Evolutionary conservation across 2,113 vertebrate genomes (phyloP), one percentile per base, ranked within the genome.

Genomic region (Nannobrachium achirus): DNA sequence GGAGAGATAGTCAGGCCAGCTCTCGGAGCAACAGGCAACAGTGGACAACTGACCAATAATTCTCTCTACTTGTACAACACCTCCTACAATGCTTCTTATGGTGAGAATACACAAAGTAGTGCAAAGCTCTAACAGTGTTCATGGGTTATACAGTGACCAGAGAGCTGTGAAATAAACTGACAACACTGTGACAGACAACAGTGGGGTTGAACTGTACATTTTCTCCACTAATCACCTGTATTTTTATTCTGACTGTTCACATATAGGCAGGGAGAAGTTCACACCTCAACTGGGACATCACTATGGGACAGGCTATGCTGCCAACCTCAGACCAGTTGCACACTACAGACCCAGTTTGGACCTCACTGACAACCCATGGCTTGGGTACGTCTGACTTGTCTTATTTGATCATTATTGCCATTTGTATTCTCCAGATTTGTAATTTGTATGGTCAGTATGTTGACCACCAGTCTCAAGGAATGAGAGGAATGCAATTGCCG

Each of bases 321-420:
- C 80, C 55, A 89, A 87, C 71, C 79, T 81, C 16, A 85, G 80
- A 60, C 84, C 82, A 7, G 84, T 65, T 42, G 7, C 86, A 4
- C 73, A 58, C 72, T 82, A 88, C 75, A 80, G 33, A 6, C 75
- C 84, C 66, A 74, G 71, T 57, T 50, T 81, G 49, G 71, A 78
- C 40, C 57, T 33, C 52, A 63, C 2, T 51, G 85, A 82, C 73
- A 90, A 81, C 76, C 85, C 81, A 41, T 69, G 60, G 10, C 71
- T 84, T 61, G 83, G 84, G 88, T 92, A 64, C 13, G 39, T 1
- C 46, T 25, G 6, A 20, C 25, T 33, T 3, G 25, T 33, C 25
- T 33, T 33, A 4, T 48, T 14, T 14, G n/a, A 6, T 50, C 1
- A 50, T 9, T 16, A 18, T 15, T 50, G 3, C 2, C 14, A 50